phyloP scores from a whole-genome alignment of 1,140 invertebrate genomes.

The Elymnias hypermnestra region DNA sequence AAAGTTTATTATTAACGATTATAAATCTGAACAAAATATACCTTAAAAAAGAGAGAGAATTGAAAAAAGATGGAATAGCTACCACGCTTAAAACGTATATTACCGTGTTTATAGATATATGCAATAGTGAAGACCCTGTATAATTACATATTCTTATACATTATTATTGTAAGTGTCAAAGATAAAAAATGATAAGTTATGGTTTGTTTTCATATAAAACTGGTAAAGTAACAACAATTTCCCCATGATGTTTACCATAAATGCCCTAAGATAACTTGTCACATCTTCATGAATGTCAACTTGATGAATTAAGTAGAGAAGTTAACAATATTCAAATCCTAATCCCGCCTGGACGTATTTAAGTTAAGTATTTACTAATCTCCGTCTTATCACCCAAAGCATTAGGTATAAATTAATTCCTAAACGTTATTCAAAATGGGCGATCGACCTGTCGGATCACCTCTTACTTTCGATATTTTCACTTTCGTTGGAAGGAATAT shows the following conservation, averaged over 20 bases:
- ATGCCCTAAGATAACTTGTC: slow-evolving; percentile 17
- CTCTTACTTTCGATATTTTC: slow-evolving; percentile 70
- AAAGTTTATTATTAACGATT: too few relatives aligned
- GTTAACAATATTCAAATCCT: slow-evolving; percentile 23
- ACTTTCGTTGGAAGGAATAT: slow-evolving; percentile 58
- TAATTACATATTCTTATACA: too few relatives aligned
- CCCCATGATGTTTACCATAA: slow-evolving; percentile 12
- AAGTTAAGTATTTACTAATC: not conserved
- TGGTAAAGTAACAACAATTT: not conserved
- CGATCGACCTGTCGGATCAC: slow-evolving; percentile 41
- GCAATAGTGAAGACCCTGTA: too few relatives aligned
- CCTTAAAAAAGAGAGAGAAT: too few relatives aligned
- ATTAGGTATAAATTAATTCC: slow-evolving; percentile 1
- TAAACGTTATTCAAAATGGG: slow-evolving; percentile 42
- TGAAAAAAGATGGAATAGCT: too few relatives aligned
- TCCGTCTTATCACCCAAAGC: not conserved
- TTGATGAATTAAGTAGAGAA: slow-evolving; percentile 14
- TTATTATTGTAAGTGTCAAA: too few relatives aligned
- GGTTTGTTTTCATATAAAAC: slow-evolving; percentile 2
- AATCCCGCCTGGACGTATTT: slow-evolving; percentile 7
- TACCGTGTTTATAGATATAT: too few relatives aligned
- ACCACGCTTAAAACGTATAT: too few relatives aligned
- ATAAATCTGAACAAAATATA: too few relatives aligned
- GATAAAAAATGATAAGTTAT: too few relatives aligned
- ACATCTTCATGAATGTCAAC: slow-evolving; percentile 15